Percentiles rank a stretch among this genome's conserved stretches.
Evolutionary conservation across 2,888 invertebrate species (phyloP).

Genomic region (Tridacna crocea): DNA sequence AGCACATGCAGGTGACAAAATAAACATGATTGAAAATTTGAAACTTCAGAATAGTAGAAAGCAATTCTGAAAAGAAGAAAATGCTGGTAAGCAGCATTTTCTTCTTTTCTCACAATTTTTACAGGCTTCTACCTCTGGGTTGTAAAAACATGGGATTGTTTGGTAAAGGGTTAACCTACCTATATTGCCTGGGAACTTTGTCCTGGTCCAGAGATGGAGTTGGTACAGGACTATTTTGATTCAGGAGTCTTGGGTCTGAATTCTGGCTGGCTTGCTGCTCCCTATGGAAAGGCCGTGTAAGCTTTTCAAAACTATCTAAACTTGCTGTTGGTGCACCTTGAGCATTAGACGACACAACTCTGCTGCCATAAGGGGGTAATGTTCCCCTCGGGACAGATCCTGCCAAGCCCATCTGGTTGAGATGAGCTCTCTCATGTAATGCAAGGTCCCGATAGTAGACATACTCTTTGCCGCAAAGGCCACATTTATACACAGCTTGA

Average conservation of each 20-base stretch:
- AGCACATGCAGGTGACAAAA: no score
- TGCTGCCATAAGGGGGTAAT: conserved; percentile 42
- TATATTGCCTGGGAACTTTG: conserved; percentile 9
- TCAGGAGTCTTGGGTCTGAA: conserved; percentile 7
- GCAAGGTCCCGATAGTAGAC: conserved; percentile 43
- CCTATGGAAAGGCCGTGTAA: conserved; percentile 40
- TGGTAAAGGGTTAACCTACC: neutral
- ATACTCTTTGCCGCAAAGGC: conserved; percentile 53
- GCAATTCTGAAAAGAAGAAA: no score
- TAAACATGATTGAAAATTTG: no score
- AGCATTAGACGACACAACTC: conserved; percentile 21
- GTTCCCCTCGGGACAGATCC: conserved; percentile 26
- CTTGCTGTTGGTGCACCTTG: conserved; percentile 14
- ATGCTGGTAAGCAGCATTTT: no score
- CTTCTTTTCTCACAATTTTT: no score
- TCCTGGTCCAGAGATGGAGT: neutral
- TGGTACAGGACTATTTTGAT: conserved; percentile 22
- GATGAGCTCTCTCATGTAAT: conserved; percentile 53
- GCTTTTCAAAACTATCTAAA: conserved; percentile 51
- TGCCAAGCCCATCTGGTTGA: conserved; percentile 43
- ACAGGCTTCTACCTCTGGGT: no score
- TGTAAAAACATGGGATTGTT: no score
- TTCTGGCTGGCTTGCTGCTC: conserved; percentile 28
- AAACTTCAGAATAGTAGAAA: no score
- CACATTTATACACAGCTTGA: conserved; percentile 43